Evolutionary conservation across 2,888 invertebrate genomes (phyloP).

Genomic region (Plagodis pulveraria): DNA sequence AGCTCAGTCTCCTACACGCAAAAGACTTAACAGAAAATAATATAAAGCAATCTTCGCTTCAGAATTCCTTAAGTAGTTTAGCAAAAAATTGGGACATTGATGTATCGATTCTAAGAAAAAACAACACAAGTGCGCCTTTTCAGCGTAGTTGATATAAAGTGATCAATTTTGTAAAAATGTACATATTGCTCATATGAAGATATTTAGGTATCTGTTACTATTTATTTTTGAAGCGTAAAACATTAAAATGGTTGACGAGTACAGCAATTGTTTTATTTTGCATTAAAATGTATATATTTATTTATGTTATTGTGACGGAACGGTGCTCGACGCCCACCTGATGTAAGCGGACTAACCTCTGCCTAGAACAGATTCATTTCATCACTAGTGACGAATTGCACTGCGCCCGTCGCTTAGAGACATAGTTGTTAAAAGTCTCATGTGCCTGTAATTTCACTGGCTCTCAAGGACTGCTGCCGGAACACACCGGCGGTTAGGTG

Average conservation of each 20-base stretch:
- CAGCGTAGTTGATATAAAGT: constrained; percentile 46
- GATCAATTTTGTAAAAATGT: constrained; percentile 72
- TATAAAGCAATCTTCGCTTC: constrained; percentile 51
- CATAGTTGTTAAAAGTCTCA: too few species aligned
- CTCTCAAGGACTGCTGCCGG: too few species aligned
- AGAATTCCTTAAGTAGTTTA: constrained; percentile 58
- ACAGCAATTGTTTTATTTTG: constrained; percentile 13
- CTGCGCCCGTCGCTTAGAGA: too few species aligned
- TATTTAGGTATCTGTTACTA: constrained; percentile 48
- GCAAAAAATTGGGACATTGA: constrained; percentile 69
- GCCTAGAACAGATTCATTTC: too few species aligned
- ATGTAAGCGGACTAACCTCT: too few species aligned
- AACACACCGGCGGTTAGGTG: too few species aligned
- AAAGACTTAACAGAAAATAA: constrained; percentile 61
- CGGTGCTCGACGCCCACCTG: too few species aligned
- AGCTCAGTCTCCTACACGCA: constrained; percentile 66
- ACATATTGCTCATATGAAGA: constrained; percentile 68
- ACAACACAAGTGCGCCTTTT: constrained; percentile 39
- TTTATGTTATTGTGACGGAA: too few species aligned
- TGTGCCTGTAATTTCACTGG: too few species aligned
- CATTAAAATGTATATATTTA: too few species aligned
- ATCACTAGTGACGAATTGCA: too few species aligned
- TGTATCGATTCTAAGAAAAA: constrained; percentile 58
- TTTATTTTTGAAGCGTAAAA: constrained; percentile 68
- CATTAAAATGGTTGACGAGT: constrained; percentile 62